Evolutionary conservation across 2,888 invertebrate species (phyloP).

Genomic region (Galerucella calmariensis): DNA sequence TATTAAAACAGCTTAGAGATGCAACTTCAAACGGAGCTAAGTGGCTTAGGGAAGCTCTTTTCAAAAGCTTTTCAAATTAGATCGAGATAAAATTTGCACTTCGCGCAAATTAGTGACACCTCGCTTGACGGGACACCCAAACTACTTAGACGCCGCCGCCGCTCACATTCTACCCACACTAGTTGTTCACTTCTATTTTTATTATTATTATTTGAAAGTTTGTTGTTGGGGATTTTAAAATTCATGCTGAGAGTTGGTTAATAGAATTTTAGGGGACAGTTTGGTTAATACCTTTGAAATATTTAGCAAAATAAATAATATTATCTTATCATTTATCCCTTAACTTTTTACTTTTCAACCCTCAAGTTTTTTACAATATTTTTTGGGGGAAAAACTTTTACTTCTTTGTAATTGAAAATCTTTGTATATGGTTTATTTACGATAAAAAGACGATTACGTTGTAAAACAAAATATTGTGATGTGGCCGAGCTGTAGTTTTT

Average conservation of each 20-base stretch:
- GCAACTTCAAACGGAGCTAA: constrained; percentile 62
- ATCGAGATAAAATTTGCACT: constrained; percentile 61
- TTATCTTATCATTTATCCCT: too few species aligned
- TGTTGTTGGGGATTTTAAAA: constrained; percentile 26
- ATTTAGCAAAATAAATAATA: too few species aligned
- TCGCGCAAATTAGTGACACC: constrained; percentile 61
- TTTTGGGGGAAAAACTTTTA: too few species aligned
- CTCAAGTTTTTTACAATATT: too few species aligned
- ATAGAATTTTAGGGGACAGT: neutral
- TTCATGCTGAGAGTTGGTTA: constrained; percentile 15
- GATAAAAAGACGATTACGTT: too few species aligned
- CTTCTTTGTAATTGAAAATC: too few species aligned
- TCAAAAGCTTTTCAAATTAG: constrained; percentile 55
- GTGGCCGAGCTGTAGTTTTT: too few species aligned
- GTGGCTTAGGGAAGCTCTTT: constrained; percentile 59
- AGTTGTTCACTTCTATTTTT: neutral
- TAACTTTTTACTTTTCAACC: too few species aligned
- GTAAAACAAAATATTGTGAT: too few species aligned
- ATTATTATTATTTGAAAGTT: constrained; percentile 26
- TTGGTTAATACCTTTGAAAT: neutral
- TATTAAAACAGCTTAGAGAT: constrained; percentile 60
- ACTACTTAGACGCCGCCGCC: constrained; percentile 24
- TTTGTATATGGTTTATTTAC: too few species aligned
- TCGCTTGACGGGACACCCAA: constrained; percentile 52
- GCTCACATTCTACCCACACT: neutral